Evolutionary conservation across 2,113 vertebrate species (phyloP).

Genomic region (Gymnorhina tibicen): DNA sequence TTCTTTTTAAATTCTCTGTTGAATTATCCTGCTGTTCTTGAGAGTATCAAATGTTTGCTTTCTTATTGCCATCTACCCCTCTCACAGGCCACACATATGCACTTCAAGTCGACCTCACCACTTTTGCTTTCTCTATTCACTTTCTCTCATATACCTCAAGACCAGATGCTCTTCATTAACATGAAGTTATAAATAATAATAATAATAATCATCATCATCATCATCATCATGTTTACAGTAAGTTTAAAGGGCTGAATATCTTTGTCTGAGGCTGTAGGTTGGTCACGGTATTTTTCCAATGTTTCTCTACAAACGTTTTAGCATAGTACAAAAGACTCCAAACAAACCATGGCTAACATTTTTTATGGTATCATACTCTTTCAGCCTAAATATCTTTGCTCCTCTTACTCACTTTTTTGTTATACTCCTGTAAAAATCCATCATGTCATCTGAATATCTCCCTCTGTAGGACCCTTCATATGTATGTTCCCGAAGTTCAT

Average conservation of each 20-base stretch:
- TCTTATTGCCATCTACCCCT: background rate
- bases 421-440: background rate
- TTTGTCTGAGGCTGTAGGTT: background rate
- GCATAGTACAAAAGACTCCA: background rate
- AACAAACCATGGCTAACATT: background rate
- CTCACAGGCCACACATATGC: background rate
- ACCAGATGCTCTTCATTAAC: background rate
- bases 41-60: background rate
- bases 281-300: background rate
- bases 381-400: background rate
- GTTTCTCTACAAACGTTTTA: background rate
- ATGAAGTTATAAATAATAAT: background rate
- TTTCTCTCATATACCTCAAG: background rate
- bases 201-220: no score
- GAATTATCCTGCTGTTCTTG: background rate
- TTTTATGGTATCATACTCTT: background rate
- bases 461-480: rapidly evolving
- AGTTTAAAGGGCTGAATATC: background rate
- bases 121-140: background rate
- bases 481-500: background rate
- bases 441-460: background rate
- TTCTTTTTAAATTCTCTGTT: background rate
- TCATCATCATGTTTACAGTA: background rate
- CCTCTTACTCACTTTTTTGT: background rate
- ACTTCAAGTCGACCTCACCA: background rate